Conservation (phyloP, 23 tunicate genomes). For the Pegea sp. region DNA sequence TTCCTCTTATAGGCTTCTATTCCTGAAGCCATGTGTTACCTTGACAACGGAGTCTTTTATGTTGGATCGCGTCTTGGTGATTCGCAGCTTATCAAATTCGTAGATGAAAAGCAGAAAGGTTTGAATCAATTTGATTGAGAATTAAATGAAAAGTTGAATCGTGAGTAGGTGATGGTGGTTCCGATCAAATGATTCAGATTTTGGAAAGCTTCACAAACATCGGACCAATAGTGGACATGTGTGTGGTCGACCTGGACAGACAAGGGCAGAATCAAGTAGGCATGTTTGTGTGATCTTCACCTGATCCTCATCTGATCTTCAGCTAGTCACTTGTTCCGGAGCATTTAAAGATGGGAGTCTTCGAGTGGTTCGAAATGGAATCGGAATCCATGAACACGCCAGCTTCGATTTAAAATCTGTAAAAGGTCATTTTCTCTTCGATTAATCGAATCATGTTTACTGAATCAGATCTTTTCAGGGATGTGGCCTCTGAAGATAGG, state of each 20-base stretch:
- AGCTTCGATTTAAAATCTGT: constrained; percentile 30
- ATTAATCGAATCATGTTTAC: neutral
- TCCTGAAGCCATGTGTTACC: constrained; percentile 66
- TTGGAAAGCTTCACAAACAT: constrained; percentile 83
- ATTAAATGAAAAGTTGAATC: too few species aligned
- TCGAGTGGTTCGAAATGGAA: constrained; percentile 87
- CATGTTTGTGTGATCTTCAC: neutral
- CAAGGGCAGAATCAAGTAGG: constrained; percentile 90
- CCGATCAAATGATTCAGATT: constrained; percentile 2
- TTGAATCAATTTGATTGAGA: neutral
- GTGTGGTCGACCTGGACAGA: constrained; percentile 85
- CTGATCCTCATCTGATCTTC: neutral
- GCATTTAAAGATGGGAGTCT: constrained; percentile 80
- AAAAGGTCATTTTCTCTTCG: neutral
- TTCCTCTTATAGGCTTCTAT: constrained; percentile 23
- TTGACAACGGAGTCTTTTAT: constrained; percentile 89
- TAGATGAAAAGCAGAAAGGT: neutral
- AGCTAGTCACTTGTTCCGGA: constrained; percentile 87
- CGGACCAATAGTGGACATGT: constrained; percentile 96
- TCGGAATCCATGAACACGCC: constrained; percentile 98
- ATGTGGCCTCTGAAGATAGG: constrained; percentile 55
- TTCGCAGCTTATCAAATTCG: constrained; percentile 60
- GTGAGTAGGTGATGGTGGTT: constrained; percentile 9
- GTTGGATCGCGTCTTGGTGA: constrained; percentile 86
- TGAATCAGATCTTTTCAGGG: constrained; percentile 4